Base-by-base conservation (phyloP, 2,113 vertebrate genomes). In the Cebidichthys violaceus region DNA sequence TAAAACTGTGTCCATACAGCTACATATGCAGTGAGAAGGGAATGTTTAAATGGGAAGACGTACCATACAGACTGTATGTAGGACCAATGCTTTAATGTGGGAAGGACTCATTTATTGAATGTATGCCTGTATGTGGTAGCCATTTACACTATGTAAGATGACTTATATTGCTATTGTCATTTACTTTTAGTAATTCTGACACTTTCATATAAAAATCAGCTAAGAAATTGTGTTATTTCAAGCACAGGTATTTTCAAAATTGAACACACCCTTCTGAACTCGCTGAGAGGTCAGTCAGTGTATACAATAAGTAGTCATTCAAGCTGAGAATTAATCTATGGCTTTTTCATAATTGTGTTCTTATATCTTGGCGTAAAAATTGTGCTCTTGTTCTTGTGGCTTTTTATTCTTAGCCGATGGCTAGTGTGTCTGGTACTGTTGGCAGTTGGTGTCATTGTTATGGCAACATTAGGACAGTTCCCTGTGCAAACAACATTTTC, bases 331-430 rank as follows among this genome's bases (percentile, higher is more conserved):
- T 54, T 55, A 15, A 77, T 81, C 47, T 60, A 92, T 92, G 88
- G 86, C 86, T 90, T 89, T 70, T 70, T 52, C n/a, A 59, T 68
- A 59, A 52, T 10, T 65, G 24, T 59, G 33, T 55, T 70, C 6
- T 66, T 77, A 59, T 57, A n/a, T 66, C 70, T 37, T 37, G 59
- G 18, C 43, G 70, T 78, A 81, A 83, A 75, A 84, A 76, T 82
- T 92, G 90, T 93, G 90, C 88, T 90, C 57, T 84, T 69, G 24
- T 87, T 87, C 4, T 52, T 18, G 75, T 75, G 59, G 60, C 55
- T 81, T 75, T 79, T 74, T 81, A 11, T n/a, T 80, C 4, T 85
- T 29, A 0, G n/a, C 47, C 24, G 7, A 47, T 71, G 85, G 67
- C 69, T 39, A 35, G 61, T 86, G 70, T 75, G 57, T 83, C 60